Base-by-base conservation (phyloP, 2,888 invertebrate genomes). In the Andricus quercusramuli region DNA sequence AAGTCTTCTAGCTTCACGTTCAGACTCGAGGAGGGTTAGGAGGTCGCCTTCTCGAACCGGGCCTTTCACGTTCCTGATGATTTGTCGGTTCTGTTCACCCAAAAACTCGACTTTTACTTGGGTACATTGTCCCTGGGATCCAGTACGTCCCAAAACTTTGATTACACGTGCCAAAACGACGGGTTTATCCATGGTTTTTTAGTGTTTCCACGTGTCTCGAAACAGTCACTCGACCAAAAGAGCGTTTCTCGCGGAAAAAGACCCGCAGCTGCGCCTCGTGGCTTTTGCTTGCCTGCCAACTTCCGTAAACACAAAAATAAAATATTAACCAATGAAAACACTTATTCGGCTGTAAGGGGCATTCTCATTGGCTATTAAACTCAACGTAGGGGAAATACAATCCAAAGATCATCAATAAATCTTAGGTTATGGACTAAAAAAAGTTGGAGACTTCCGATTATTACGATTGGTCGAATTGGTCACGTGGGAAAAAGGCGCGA, bases 111-210 rank as follows among this genome's bases (percentile, higher is more conserved):
- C 99, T 93, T 99, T 98, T 85, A 98, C 98, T 95, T 99, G 99
- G 82, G 99, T 99, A 97, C 99, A 99, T 94, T 99, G 99, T 90
- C 99, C 99, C 94, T 99, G 99, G 89, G 99, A 99, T 83, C 99
- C 99, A 85, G 99, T 99, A 92, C 99, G 97, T 83, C 99, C 99
- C 92, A 99, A 95, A 91, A 99, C 98, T 94, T 99, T 99, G 87
- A 98, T 97, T 81, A 99, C 99, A 94, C 97, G 96, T 88, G 97
- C 97, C 89, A 96, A 95, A 93, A 97, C 97, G 88, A 96, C 96
- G 89, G 97, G 97, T 93, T 97, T 97, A 93, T 97, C 97, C 97
- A 97, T 97, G 32, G 25, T 83, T 83, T 62, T 76, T 64, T 29
- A 74, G n/a, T 62, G 25, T 25, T 64, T 74, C 32, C 65, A 67